A percentile compares a stretch with the other conserved stretches of the same genome.
These are phyloP conservation scores for Columba guinea DNA, from an alignment of 2,797 vertebrate genomes.

Conservation along the genomic window DNA sequence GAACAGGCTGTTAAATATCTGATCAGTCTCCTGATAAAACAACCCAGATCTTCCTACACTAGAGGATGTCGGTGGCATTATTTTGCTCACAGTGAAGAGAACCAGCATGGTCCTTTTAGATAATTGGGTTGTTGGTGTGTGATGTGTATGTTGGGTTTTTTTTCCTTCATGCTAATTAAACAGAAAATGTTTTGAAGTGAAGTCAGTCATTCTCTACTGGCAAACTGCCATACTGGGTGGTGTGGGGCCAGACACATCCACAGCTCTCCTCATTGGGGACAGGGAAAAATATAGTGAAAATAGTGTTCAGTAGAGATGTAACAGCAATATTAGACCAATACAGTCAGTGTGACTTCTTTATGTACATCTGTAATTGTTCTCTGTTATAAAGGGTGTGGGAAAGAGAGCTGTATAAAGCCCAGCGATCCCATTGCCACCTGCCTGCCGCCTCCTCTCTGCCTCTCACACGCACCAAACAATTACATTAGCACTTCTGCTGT, in stretches of 20 bases:
- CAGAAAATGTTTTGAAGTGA: conserved; percentile 43
- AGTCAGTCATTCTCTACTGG: conserved; percentile 36
- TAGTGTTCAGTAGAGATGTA: not conserved
- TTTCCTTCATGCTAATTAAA: conserved; percentile 58
- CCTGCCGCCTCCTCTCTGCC: not conserved
- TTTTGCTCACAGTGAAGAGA: not conserved
- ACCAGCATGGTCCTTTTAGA: conserved; percentile 1
- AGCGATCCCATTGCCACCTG: not conserved
- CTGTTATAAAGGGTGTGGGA: not conserved
- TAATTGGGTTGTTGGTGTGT: conserved; percentile 10
- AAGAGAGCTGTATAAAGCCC: not conserved
- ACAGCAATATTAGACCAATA: not conserved
- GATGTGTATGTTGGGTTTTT: not conserved
- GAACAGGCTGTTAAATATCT: not conserved
- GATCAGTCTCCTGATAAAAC: not conserved
- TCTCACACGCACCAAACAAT: conserved; percentile 61
- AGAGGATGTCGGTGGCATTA: not conserved
- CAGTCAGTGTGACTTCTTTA: conserved; percentile 6
- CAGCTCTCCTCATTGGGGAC: not conserved
- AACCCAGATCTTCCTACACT: not conserved
- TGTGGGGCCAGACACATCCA: not conserved
- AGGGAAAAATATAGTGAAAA: not conserved
- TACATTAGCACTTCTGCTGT: conserved; percentile 66
- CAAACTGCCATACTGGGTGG: conserved; percentile 11
- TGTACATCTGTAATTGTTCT: conserved; percentile 38